A percentile compares a stretch with the other conserved stretches of the same genome.
These are phyloP conservation scores for Drosophila chauvacae DNA, from an alignment of 1,140 invertebrate genomes.

Conservation along the genomic window DNA sequence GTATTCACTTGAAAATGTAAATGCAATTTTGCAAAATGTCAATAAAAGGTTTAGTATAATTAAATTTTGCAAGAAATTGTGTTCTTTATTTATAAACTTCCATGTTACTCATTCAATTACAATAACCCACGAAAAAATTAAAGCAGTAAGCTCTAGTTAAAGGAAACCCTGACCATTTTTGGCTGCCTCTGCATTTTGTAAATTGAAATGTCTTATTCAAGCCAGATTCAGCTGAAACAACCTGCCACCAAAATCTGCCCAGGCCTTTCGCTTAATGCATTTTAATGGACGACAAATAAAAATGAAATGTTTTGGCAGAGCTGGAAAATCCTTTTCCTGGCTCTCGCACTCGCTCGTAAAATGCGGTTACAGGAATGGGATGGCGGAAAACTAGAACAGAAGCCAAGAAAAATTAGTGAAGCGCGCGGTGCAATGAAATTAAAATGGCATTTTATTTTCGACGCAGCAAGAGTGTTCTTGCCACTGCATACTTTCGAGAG, in stretches of 20 bases:
- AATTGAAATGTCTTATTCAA: conserved; percentile 7
- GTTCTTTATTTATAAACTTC: neutral
- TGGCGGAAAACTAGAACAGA: conserved; percentile 13
- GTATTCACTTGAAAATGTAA: neutral
- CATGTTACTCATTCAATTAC: neutral
- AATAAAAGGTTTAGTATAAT: no score
- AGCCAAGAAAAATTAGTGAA: conserved; percentile 51
- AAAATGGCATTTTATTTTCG: conserved; percentile 77
- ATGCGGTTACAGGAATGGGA: conserved; percentile 18
- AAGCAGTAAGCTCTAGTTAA: neutral
- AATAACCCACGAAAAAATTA: neutral
- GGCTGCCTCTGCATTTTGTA: conserved; percentile 4
- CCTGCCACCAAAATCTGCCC: neutral
- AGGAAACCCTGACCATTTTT: neutral
- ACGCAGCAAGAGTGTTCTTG: conserved; percentile 27
- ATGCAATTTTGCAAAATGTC: neutral
- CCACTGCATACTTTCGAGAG: conserved; percentile 28
- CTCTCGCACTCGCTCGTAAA: conserved; percentile 10
- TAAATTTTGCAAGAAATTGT: no score
- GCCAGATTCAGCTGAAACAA: neutral
- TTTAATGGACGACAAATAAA: conserved; percentile 68
- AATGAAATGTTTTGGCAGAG: conserved; percentile 65
- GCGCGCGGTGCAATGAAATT: conserved; percentile 50
- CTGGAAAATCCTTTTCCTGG: conserved; percentile 45
- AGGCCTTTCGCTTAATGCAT: conserved; percentile 58